Conservation (phyloP, 1,140 invertebrate species). For the Heliconius himera region DNA sequence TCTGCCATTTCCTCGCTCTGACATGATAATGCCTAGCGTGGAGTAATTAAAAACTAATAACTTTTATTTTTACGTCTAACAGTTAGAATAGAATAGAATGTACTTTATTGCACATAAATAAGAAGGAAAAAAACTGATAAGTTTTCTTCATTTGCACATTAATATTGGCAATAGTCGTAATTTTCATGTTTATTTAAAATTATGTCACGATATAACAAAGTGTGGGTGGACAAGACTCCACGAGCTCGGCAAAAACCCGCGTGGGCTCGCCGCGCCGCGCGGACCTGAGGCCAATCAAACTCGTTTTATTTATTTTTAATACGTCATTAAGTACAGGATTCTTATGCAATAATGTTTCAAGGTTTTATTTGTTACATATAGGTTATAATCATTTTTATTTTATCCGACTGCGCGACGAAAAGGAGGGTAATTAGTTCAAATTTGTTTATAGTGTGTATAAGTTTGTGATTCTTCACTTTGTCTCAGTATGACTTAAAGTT, state of each 20-base stretch:
- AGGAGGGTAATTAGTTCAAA: too few species aligned
- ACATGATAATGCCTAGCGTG: too few species aligned
- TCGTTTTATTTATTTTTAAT: conserved; percentile 27
- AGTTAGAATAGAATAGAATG: too few species aligned
- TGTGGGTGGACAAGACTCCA: conserved; percentile 34
- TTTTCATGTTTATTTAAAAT: conserved; percentile 32
- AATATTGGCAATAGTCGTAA: conserved; percentile 4
- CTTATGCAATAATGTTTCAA: background rate
- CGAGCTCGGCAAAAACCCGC: conserved; percentile 29
- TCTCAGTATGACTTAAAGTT: too few species aligned
- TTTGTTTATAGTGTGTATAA: too few species aligned
- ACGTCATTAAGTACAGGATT: conserved; percentile 17
- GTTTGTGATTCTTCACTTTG: too few species aligned
- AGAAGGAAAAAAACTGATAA: background rate
- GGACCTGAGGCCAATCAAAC: conserved; percentile 32
- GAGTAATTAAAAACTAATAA: too few species aligned
- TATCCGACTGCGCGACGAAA: too few species aligned
- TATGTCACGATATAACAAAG: conserved; percentile 13
- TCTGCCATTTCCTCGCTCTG: too few species aligned
- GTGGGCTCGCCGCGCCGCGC: conserved; percentile 27
- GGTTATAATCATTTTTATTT: background rate
- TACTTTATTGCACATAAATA: too few species aligned
- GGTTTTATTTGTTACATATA: background rate
- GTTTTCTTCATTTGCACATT: background rate
- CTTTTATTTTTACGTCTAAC: too few species aligned